Percentiles rank a stretch among this genome's conserved stretches.
Conservation (phyloP, 2,113 vertebrate genomes). For the Heptranchias perlo region DNA sequence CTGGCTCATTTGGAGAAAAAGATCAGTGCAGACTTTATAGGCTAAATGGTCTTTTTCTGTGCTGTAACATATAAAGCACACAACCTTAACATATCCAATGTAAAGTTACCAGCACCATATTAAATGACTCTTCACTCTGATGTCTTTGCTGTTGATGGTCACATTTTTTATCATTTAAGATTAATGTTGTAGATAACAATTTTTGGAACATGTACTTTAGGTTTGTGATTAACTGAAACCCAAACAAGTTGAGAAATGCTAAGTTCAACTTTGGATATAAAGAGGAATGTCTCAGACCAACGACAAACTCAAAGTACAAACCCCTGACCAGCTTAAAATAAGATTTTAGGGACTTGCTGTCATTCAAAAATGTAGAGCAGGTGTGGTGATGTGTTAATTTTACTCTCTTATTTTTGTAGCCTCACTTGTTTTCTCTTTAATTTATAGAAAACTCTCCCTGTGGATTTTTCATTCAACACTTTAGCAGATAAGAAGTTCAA, state of each 20-base stretch:
- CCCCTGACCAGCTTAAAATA: neutral
- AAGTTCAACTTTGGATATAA: neutral
- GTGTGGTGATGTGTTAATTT: neutral
- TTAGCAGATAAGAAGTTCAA: slow-evolving; percentile 53
- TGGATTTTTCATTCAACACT: slow-evolving; percentile 57
- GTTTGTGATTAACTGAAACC: neutral
- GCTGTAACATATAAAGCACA: neutral
- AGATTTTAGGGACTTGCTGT: neutral
- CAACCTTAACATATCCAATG: neutral
- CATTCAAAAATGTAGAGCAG: neutral
- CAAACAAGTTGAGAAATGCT: neutral
- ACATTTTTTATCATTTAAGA: neutral
- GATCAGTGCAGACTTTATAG: neutral
- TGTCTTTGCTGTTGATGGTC: neutral
- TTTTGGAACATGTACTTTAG: neutral
- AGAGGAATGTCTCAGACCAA: neutral
- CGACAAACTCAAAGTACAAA: neutral
- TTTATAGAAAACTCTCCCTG: slow-evolving; percentile 53
- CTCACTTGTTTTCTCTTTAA: slow-evolving; percentile 12
- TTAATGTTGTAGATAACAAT: neutral
- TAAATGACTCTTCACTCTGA: neutral
- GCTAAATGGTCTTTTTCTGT: neutral
- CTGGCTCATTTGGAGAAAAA: neutral
- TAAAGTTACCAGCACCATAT: neutral
- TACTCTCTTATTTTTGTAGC: neutral